Percentiles rank a stretch among this genome's conserved stretches.
These are phyloP conservation scores for Hafferia zeledoni DNA, from an alignment of 2,797 vertebrate species.

Conservation along the genomic window DNA sequence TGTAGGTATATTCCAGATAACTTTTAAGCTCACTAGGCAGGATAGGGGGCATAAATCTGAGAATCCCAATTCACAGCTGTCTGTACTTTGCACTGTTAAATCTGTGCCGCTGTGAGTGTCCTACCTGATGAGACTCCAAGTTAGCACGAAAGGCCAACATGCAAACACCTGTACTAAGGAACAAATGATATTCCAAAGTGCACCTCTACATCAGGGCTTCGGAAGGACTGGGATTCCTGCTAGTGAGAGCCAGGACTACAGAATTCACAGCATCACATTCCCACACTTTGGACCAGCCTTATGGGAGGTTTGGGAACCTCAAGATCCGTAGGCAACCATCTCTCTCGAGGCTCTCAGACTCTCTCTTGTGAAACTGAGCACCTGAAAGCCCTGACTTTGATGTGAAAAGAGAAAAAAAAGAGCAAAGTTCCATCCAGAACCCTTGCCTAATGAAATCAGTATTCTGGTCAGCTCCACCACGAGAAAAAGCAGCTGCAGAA, in stretches of 20 bases:
- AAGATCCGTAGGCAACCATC: rapidly evolving
- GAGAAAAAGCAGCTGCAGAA: slow-evolving; percentile 30
- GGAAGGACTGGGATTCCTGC: background rate
- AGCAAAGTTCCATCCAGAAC: background rate
- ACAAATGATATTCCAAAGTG: background rate
- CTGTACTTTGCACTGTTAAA: background rate
- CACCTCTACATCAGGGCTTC: background rate
- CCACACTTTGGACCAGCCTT: background rate
- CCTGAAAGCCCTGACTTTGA: background rate
- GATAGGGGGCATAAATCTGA: background rate
- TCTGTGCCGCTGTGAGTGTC: background rate
- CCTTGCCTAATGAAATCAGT: background rate
- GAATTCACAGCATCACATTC: rapidly evolving
- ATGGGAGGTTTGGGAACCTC: rapidly evolving
- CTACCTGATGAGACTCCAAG: background rate
- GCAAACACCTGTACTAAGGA: rapidly evolving
- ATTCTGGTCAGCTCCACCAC: slow-evolving; percentile 28
- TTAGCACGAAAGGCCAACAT: background rate
- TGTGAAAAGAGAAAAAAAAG: background rate
- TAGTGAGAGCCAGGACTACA: background rate
- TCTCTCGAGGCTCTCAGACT: background rate
- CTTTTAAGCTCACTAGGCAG: background rate
- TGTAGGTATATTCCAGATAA: background rate
- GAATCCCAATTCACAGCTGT: background rate
- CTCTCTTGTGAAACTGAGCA: background rate